Evolutionary conservation across 2,113 vertebrate genomes (phyloP).

Genomic region (Malurus cyaneus): DNA sequence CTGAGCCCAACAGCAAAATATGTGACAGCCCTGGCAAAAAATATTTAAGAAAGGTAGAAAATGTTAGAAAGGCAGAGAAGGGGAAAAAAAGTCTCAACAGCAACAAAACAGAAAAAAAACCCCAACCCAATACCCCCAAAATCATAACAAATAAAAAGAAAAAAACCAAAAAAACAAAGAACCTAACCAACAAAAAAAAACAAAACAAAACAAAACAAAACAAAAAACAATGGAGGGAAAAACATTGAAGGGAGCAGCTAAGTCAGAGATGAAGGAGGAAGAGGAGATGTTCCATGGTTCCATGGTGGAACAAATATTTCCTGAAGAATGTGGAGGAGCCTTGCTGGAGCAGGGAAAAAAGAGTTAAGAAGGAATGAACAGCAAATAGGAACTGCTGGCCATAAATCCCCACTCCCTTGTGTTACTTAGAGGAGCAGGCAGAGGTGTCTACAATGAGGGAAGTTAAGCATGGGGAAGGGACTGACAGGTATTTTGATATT

Average conservation of each 20-base stretch:
- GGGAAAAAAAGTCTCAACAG: no score
- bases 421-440: neutral
- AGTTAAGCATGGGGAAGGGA: neutral
- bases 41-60: neutral
- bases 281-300: neutral
- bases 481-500: neutral
- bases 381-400: neutral
- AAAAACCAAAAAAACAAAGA: no score
- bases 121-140: neutral
- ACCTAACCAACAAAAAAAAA: neutral
- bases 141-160: neutral
- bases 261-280: neutral
- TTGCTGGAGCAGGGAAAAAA: neutral
- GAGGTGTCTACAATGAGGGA: neutral
- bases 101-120: neutral
- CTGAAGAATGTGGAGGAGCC: neutral
- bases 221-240: neutral
- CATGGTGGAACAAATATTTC: neutral
- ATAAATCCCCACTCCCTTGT: accelerated
- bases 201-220: neutral
- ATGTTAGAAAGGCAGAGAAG: accelerated
- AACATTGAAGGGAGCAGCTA: neutral
- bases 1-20: neutral
- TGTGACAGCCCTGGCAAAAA: neutral
- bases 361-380: neutral